Base-by-base conservation (phyloP, 2,797 vertebrate genomes). In the Dryobates pubescens region DNA sequence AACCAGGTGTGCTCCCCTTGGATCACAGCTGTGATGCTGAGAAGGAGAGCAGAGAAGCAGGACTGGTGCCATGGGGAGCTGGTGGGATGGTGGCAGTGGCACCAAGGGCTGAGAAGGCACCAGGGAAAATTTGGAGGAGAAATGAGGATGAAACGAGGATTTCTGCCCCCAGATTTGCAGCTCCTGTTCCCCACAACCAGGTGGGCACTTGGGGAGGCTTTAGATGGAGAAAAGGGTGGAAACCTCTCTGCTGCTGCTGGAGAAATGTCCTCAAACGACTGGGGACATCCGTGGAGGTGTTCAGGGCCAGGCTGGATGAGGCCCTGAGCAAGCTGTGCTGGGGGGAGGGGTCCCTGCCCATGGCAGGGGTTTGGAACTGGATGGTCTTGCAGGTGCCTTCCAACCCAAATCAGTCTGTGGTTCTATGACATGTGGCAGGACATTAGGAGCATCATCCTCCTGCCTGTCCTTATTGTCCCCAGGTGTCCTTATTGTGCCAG, bases 161-260 rank as follows among this genome's bases (percentile, higher is more conserved):
- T 87, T 71, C 23, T 49, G 18, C 26, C 65, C 65, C 9, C 3
- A 14, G 26, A 5, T 1, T 15, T 68, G 58, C 59, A 63, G n/a
- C 9, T 47, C 30, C 23, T n/a, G n/a, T 47, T 54, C 62, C 3
- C 1, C 51, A 32, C 59, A 56, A 5, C 8, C 0, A 0, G 7
- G 22, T 14, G 24, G 10, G 30, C 24, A 18, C 4, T 4, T 20
- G 56, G 45, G 26, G 19, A 41, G 27, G 32, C 0, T 58, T 3
- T 16, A 61, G 69, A 13, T 5, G 30, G 27, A 65, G 15, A 18
- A 77, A 77, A 80, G 16, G 7, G 24, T 29, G 41, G 27, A 86
- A 70, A 61, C 3, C 41, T 24, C 62, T 59, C 43, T 32, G 24
- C 4, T 69, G 6, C 57, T 54, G 32, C 13, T 47, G 51, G 36